Evolutionary conservation across 1,140 invertebrate genomes (phyloP).

Genomic region (Hyposmocoma kahamanoa): DNA sequence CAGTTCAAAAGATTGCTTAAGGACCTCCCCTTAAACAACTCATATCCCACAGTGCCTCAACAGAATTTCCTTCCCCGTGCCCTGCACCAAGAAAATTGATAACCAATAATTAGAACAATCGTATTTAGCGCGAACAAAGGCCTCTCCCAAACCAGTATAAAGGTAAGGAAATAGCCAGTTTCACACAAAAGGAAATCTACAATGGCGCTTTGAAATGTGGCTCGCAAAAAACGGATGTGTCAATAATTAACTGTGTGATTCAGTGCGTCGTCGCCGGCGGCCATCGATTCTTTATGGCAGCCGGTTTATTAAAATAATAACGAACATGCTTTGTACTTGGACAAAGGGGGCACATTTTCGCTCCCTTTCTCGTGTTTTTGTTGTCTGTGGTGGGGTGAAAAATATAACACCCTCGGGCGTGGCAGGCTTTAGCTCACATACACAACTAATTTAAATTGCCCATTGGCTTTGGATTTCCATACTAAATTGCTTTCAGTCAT

Average conservation of each 20-base stretch:
- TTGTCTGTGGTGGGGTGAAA: neutral
- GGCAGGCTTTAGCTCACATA: too few relatives aligned
- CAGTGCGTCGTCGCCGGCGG: neutral
- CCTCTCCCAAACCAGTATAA: neutral
- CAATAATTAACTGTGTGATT: conserved; percentile 1
- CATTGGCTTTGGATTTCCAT: neutral
- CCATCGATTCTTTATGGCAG: neutral
- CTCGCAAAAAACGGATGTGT: neutral
- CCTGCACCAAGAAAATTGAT: neutral
- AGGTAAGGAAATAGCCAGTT: neutral
- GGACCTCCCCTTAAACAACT: too few relatives aligned
- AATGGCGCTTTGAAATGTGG: neutral
- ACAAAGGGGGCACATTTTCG: neutral
- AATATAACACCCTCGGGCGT: neutral
- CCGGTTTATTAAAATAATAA: neutral
- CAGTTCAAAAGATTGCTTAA: too few relatives aligned
- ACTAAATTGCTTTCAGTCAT: too few relatives aligned
- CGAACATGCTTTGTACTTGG: neutral
- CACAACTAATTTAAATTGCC: neutral
- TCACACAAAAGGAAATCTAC: neutral
- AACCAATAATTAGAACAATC: conserved; percentile 1
- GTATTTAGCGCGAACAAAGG: neutral
- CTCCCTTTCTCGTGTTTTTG: neutral
- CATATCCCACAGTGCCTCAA: too few relatives aligned
- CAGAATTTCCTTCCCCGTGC: too few relatives aligned